Evolutionary conservation across 2,888 invertebrate genomes (phyloP), one percentile per base, ranked within the genome.

Genomic region (Pseudococcus viburni): DNA sequence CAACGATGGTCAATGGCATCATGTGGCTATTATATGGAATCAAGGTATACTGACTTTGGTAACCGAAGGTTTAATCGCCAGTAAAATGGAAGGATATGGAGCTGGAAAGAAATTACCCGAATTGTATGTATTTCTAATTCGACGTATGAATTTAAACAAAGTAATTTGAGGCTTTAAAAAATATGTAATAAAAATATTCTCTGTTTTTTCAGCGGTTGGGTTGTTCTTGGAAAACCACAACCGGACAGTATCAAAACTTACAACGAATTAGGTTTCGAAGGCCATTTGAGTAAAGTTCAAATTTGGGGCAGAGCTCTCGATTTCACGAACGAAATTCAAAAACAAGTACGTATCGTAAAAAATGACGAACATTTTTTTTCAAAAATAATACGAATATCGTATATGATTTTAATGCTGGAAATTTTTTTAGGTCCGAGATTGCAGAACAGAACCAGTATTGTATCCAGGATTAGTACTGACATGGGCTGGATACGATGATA

Each of bases 1-100:
- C 26, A 98, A 98, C 91, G 98, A 98, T 91, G 98, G 98, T 5
- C 97, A 97, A 91, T 98, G 98, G 98, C 98, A 98, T 93, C 98
- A 98, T 91, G 95, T 98, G 48, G 97, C 97, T 64, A 94, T 99
- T 87, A 96, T 97, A n/a, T 98, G 98, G 98, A 96, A 97, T 91
- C 97, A 98, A 64, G 98, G 98, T 26, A 95, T 96, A 91, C 92
- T 98, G 80, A 96, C 96, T 88, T 93, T 99, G 39, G 96, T 98
- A 86, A 98, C 98, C n/a, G 98, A 99, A 93, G 98, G 98, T 77
- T 94, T 98, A 85, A 97, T 98, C 90, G 97, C 98, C 48, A 98
- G 97, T 91, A 97, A 96, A 92, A 94, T 96, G 89, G 96, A 96
- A 92, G 96, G 96, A 89, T 98, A 98, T 90, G 97, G 96, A 51